These are phyloP conservation scores for Tillus elongatus DNA, from an alignment of 2,888 invertebrate genomes.

Conservation along the genomic window DNA sequence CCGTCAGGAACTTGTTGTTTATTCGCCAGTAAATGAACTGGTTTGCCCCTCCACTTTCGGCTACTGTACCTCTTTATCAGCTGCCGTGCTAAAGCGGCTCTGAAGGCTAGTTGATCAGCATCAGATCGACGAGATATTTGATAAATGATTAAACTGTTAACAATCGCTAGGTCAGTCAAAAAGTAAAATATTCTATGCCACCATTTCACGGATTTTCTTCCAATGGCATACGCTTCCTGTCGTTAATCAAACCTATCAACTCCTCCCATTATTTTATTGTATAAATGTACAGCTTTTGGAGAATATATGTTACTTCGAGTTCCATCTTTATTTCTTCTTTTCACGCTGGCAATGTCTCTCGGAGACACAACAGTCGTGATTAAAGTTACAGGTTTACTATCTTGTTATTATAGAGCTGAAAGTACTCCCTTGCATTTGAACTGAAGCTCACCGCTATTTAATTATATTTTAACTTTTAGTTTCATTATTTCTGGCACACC, in stretches of 20 bases:
- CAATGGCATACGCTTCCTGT: slow-evolving; percentile 8
- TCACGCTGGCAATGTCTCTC: slow-evolving; percentile 8
- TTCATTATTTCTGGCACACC: neutral
- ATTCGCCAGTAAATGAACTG: neutral
- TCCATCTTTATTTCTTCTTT: slow-evolving; percentile 1
- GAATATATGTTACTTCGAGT: neutral
- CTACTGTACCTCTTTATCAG: neutral
- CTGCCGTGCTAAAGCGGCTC: neutral
- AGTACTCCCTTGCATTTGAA: neutral
- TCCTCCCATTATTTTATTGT: slow-evolving; percentile 8
- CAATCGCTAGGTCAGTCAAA: slow-evolving; percentile 1
- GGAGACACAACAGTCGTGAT: neutral
- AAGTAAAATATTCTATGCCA: slow-evolving; percentile 9
- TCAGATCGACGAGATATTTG: neutral
- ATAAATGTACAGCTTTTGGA: neutral
- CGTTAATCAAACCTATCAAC: slow-evolving; percentile 8
- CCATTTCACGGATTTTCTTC: slow-evolving; percentile 6
- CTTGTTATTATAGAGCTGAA: neutral
- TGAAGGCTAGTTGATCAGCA: neutral
- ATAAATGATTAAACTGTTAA: neutral
- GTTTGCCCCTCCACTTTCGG: slow-evolving; percentile 1
- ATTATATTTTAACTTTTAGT: neutral
- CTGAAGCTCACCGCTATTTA: neutral
- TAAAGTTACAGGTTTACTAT: slow-evolving; percentile 1
- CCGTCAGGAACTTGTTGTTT: slow-evolving; percentile 1